Percentiles rank a stretch among this genome's conserved stretches.
Evolutionary conservation across 2,888 invertebrate species (phyloP).

Genomic region (Drosophila hawaiiensis): DNA sequence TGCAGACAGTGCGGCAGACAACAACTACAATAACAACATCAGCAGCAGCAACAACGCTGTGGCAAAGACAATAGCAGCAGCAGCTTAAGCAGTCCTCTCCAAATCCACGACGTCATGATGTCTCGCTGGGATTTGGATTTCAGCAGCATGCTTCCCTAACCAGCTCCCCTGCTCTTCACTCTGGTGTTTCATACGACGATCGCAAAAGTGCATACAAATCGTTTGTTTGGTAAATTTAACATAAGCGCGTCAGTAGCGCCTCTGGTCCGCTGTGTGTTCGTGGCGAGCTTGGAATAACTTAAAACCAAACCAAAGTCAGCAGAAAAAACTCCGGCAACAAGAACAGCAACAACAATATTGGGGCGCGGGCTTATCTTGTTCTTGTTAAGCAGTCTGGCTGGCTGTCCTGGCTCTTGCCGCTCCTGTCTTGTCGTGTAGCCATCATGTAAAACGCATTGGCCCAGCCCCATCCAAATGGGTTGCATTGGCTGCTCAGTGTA

Average conservation of each 20-base stretch:
- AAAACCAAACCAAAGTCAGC: slow-evolving; percentile 49
- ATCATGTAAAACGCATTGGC: slow-evolving; percentile 74
- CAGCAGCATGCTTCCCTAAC: slow-evolving; percentile 28
- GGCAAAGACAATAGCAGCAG: slow-evolving; percentile 53
- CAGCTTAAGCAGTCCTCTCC: slow-evolving; percentile 33
- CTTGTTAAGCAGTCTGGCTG: slow-evolving; percentile 58
- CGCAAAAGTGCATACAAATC: slow-evolving; percentile 82
- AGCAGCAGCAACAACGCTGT: slow-evolving; percentile 28
- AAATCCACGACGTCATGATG: slow-evolving; percentile 81
- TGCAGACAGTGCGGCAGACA: slow-evolving; percentile 42
- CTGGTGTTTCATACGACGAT: slow-evolving; percentile 30
- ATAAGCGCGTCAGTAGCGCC: slow-evolving; percentile 81
- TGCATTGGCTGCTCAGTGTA: slow-evolving; percentile 28
- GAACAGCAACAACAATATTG: slow-evolving; percentile 25
- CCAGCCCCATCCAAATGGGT: slow-evolving; percentile 22
- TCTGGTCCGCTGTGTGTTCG: slow-evolving; percentile 61
- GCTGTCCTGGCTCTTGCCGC: slow-evolving; percentile 47
- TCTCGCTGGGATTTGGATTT: slow-evolving; percentile 82
- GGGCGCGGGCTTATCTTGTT: slow-evolving; percentile 67
- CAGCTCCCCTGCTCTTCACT: background rate
- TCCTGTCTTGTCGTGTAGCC: slow-evolving; percentile 76
- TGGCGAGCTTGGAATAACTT: slow-evolving; percentile 77
- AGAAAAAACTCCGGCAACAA: slow-evolving; percentile 14
- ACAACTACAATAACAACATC: slow-evolving; percentile 47
- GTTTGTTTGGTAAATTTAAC: slow-evolving; percentile 82